phyloP scores from a whole-genome alignment of 2,113 vertebrate genomes.

The Diphyllodes magnificus region DNA sequence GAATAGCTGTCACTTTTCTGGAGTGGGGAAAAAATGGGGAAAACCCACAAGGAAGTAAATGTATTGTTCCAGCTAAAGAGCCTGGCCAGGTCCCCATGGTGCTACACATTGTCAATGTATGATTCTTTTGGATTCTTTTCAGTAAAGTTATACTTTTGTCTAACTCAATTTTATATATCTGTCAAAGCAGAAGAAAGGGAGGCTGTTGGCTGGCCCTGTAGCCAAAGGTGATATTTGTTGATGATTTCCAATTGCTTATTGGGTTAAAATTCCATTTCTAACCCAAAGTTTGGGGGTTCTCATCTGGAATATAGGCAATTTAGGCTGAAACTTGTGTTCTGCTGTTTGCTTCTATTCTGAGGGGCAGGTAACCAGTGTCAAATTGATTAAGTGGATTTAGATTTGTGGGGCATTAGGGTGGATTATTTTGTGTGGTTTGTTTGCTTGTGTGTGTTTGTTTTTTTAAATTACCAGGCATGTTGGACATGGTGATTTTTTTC shows the following conservation, averaged over 20 bases:
- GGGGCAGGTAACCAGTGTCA: neutral
- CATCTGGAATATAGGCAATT: neutral
- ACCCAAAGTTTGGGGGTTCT: fast-evolving
- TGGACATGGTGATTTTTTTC: neutral
- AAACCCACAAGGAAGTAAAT: neutral
- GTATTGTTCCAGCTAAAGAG: neutral
- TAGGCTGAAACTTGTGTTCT: neutral
- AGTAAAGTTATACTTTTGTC: neutral
- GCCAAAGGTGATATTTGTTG: neutral
- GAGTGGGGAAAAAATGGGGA: neutral
- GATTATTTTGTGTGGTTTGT: neutral
- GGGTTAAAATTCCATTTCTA: neutral
- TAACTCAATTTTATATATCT: neutral
- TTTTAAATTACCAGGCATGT: neutral
- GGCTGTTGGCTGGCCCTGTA: neutral
- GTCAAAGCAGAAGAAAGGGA: neutral
- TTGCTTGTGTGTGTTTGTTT: neutral
- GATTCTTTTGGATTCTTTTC: neutral
- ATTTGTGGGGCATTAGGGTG: neutral
- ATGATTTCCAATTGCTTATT: neutral
- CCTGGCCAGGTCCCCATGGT: neutral
- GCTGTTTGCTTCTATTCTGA: neutral
- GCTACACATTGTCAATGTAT: fast-evolving
- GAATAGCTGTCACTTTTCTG: neutral
- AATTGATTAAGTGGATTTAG: neutral